Conservation (phyloP, 2,113 vertebrate species). For the Xiphophorus couchianus region DNA sequence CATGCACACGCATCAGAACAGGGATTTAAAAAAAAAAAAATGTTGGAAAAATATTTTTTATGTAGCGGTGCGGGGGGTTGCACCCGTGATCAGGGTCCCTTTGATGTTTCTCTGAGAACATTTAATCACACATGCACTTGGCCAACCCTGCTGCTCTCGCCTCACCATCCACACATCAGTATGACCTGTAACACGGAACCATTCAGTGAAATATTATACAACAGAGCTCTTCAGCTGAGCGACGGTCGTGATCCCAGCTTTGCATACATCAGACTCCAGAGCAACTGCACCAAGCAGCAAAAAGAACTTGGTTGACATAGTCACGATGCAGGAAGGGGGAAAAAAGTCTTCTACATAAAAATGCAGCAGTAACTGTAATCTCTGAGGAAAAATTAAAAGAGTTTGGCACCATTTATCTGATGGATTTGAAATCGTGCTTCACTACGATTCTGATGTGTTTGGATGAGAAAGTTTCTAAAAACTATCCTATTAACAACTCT, state of each 20-base stretch:
- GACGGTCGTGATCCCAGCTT: conserved; percentile 63
- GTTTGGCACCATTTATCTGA: background rate
- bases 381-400: background rate
- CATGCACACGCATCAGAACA: conserved; percentile 19
- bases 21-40: background rate
- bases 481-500: background rate
- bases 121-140: conserved; percentile 46
- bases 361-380: background rate
- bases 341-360: background rate
- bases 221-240: conserved; percentile 46
- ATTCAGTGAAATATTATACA: conserved; percentile 53
- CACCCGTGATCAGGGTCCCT: conserved; percentile 32
- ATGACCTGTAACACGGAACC: conserved; percentile 33
- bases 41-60: background rate
- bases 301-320: conserved; percentile 31
- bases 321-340: conserved; percentile 32
- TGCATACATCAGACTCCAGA: conserved; percentile 66
- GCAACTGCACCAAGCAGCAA: conserved; percentile 23
- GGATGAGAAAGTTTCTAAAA: background rate
- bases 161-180: conserved; percentile 22
- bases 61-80: conserved; percentile 26
- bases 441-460: background rate
- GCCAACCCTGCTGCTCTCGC: background rate
- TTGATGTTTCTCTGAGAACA: conserved; percentile 50
- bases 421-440: background rate